A percentile compares a stretch with the other conserved stretches of the same genome.
Conservation (phyloP, 1,140 invertebrate species). For the Meloidogyne hapla region DNA sequence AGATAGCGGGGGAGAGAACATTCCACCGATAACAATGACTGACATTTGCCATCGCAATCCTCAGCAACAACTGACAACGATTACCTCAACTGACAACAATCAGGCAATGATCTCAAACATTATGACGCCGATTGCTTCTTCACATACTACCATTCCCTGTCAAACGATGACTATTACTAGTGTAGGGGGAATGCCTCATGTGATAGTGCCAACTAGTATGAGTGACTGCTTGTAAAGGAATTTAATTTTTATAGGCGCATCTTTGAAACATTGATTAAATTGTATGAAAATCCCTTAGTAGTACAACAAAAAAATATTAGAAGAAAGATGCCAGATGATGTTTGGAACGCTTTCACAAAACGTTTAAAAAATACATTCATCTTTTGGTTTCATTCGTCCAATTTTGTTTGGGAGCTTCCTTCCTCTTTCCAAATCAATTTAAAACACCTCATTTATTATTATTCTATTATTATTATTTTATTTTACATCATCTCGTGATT, state of each 20-base stretch:
- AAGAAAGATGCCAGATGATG: not conserved
- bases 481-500: slow-evolving; percentile 4
- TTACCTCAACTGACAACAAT: slow-evolving; percentile 1
- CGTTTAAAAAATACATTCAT: not conserved
- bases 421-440: not conserved
- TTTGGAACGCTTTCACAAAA: not conserved
- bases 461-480: not conserved
- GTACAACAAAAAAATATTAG: not conserved
- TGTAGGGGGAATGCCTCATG: slow-evolving; percentile 15
- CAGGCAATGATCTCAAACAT: not conserved
- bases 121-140: slow-evolving; percentile 10
- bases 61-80: not conserved
- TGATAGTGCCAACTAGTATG: slow-evolving; percentile 32
- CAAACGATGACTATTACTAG: not conserved
- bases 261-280: not conserved
- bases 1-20: slow-evolving; percentile 3
- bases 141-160: not conserved
- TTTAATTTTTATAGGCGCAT: not conserved
- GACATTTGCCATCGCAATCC: not conserved
- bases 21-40: not conserved
- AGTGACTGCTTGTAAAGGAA: not conserved
- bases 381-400: not conserved
- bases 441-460: not conserved
- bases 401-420: not conserved
- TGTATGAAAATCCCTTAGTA: not conserved